These are phyloP conservation scores for Sarcophaga caerulescens DNA, from an alignment of 2,888 invertebrate species.

Conservation along the genomic window DNA sequence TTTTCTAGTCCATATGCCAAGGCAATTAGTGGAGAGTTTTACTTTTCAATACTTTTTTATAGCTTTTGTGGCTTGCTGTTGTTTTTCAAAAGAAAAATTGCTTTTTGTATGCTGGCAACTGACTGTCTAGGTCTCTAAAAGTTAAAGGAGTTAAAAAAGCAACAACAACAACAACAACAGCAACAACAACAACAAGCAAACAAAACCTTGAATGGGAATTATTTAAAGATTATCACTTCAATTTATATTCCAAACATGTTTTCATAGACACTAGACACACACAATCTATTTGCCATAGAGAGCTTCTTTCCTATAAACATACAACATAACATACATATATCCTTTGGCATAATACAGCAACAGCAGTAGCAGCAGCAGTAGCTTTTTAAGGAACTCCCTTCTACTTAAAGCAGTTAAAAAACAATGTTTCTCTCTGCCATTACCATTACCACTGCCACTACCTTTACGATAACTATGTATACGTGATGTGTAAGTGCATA, in stretches of 20 bases:
- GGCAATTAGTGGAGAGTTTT: background rate
- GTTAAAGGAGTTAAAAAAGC: background rate
- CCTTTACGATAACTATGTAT: background rate
- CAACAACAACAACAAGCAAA: background rate
- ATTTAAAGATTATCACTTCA: slow-evolving; percentile 58
- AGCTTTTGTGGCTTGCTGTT: background rate
- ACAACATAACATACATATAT: background rate
- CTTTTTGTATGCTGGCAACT: background rate
- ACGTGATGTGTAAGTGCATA: no score
- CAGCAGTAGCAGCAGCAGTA: no score
- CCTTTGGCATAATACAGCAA: background rate
- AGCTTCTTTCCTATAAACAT: background rate
- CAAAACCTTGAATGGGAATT: slow-evolving; percentile 23
- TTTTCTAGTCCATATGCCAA: background rate
- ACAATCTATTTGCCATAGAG: slow-evolving; percentile 38
- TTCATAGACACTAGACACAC: slow-evolving; percentile 48
- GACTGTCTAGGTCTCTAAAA: background rate
- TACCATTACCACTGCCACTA: background rate
- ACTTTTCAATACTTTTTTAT: background rate
- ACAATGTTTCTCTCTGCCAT: background rate
- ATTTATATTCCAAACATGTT: slow-evolving; percentile 61
- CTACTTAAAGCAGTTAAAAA: background rate
- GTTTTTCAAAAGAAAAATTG: background rate
- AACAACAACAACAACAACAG: background rate
- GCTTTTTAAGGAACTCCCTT: background rate